Conservation (phyloP, 2,113 vertebrate genomes). For the Ctenodactylus gundi region DNA sequence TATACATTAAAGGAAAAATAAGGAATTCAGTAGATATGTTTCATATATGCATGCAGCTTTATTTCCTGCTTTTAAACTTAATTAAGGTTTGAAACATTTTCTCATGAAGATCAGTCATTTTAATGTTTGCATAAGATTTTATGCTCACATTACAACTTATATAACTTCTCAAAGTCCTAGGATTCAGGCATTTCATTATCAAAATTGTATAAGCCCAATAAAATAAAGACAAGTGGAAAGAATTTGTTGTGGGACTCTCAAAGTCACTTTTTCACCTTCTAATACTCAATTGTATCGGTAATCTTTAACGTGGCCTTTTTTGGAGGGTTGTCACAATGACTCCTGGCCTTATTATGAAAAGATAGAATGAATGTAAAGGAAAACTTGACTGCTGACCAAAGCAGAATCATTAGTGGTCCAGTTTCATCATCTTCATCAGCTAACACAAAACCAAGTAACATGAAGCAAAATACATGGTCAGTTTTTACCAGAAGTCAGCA, state of each 20-base stretch:
- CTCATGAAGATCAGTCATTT: neutral
- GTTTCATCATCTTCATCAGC: slow-evolving; percentile 60
- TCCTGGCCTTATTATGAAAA: slow-evolving; percentile 20
- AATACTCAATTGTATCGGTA: slow-evolving; percentile 3
- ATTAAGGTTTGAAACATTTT: neutral
- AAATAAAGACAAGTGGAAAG: neutral
- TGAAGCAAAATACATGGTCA: slow-evolving; percentile 29
- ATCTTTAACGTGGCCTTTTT: neutral
- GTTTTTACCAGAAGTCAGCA: slow-evolving; percentile 56
- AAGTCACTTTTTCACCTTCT: neutral
- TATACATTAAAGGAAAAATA: neutral
- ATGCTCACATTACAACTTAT: neutral
- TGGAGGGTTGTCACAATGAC: slow-evolving; percentile 5
- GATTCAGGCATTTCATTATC: neutral
- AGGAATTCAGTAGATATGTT: neutral
- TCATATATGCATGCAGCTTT: neutral
- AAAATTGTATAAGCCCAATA: neutral
- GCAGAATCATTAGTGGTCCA: neutral
- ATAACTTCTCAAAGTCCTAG: neutral
- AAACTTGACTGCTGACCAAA: slow-evolving; percentile 48
- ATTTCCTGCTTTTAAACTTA: slow-evolving; percentile 31
- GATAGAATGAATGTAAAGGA: slow-evolving; percentile 21
- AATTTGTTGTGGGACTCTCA: neutral
- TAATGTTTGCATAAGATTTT: neutral
- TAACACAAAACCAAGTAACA: slow-evolving; percentile 28